phyloP scores from a whole-genome alignment of 2,888 invertebrate species.

The Branchellion lobata region DNA sequence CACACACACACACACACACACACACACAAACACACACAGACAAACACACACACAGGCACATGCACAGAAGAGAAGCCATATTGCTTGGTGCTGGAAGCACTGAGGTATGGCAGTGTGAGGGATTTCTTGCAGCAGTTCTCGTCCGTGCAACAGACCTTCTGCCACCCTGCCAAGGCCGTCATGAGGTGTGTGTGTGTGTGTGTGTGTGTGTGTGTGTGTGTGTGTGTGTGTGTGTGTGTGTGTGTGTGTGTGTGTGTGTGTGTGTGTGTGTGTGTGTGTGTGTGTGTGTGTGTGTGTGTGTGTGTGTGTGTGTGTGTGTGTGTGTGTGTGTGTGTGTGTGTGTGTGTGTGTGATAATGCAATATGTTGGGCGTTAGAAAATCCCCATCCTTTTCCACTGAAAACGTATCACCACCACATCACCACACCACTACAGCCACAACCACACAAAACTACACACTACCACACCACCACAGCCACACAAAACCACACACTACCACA shows the following conservation, averaged over 20 bases:
- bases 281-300: neutral
- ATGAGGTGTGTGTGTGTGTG: neutral
- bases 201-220: neutral
- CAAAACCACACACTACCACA: no score
- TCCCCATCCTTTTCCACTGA: no score
- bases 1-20: neutral
- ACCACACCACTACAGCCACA: no score
- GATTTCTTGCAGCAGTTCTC: slow-evolving; percentile 6
- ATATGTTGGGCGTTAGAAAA: no score
- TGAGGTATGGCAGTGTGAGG: slow-evolving; percentile 12
- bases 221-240: neutral
- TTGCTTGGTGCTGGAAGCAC: slow-evolving; percentile 24
- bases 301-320: neutral
- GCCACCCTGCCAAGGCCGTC: neutral
- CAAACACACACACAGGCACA: neutral
- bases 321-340: no score
- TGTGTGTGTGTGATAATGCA: no score
- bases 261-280: neutral
- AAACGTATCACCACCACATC: no score
- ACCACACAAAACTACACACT: no score
- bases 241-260: neutral
- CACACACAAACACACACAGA: no score
- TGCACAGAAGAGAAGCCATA: slow-evolving; percentile 34
- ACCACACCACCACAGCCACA: no score
- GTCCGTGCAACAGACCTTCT: neutral